Conservation (phyloP, 2,888 invertebrate genomes). For the Trachelus tabidus region DNA sequence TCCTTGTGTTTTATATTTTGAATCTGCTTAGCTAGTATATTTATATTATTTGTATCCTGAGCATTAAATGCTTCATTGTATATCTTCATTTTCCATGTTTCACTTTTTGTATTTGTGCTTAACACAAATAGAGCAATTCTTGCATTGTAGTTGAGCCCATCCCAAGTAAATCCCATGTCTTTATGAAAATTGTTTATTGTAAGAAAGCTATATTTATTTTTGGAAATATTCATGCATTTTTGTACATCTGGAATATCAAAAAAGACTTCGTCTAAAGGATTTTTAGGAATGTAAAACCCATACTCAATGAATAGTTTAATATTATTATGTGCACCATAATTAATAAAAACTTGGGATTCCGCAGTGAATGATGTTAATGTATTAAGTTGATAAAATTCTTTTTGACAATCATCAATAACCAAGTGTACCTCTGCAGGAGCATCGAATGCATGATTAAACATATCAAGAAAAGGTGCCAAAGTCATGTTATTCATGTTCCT, state of each 20-base stretch:
- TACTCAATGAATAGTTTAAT: constrained; percentile 85
- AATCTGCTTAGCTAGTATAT: constrained; percentile 38
- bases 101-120: constrained; percentile 30
- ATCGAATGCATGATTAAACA: constrained; percentile 85
- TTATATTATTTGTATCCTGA: constrained; percentile 35
- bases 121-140: constrained; percentile 51
- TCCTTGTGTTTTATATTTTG: constrained; percentile 38
- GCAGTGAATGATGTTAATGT: constrained; percentile 70
- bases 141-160: constrained; percentile 78
- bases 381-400: constrained; percentile 69
- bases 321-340: constrained; percentile 87
- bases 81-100: constrained; percentile 47
- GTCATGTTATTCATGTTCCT: constrained; percentile 68
- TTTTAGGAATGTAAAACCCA: constrained; percentile 81
- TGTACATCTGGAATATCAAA: constrained; percentile 71
- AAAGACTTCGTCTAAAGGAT: constrained; percentile 76
- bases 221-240: constrained; percentile 60
- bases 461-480: constrained; percentile 88
- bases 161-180: constrained; percentile 73
- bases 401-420: constrained; percentile 52
- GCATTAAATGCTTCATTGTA: constrained; percentile 41
- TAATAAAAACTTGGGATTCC: constrained; percentile 86
- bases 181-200: constrained; percentile 71
- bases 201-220: constrained; percentile 72
- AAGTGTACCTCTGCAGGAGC: constrained; percentile 70